These are phyloP conservation scores for Xenus cinereus DNA, from an alignment of 2,113 vertebrate species.

Conservation along the genomic window DNA sequence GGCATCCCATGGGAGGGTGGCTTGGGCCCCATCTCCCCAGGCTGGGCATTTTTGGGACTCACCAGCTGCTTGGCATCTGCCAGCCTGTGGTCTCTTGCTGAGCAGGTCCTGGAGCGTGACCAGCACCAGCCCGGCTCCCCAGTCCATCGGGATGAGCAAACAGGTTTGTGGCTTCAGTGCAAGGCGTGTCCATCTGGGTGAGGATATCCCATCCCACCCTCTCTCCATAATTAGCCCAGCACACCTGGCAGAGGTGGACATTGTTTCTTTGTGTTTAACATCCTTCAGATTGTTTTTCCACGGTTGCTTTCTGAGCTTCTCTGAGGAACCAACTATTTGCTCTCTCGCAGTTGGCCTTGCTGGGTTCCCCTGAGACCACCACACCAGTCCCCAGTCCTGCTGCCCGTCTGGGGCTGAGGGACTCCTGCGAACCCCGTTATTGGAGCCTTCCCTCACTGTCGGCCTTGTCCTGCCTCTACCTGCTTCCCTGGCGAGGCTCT, in stretches of 20 bases:
- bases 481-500: not conserved
- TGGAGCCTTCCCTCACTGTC: not conserved
- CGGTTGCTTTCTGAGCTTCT: not conserved
- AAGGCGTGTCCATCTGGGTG: fast-evolving
- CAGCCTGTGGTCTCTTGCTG: not conserved
- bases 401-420: not conserved
- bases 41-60: not conserved
- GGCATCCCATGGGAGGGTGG: not conserved
- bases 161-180: not conserved
- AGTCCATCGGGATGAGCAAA: fast-evolving
- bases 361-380: not conserved
- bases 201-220: fast-evolving
- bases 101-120: not conserved
- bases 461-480: not conserved
- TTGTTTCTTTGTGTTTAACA: fast-evolving
- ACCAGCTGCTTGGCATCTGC: not conserved
- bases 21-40: not conserved
- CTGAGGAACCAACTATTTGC: not conserved
- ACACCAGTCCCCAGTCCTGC: not conserved
- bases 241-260: no score
- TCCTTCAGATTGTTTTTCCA: not conserved
- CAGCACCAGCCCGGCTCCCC: not conserved
- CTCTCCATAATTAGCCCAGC: not conserved
- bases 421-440: not conserved
- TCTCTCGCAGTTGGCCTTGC: fast-evolving